Conservation (phyloP, 2,888 invertebrate species). For the Agonopterix heracliana region DNA sequence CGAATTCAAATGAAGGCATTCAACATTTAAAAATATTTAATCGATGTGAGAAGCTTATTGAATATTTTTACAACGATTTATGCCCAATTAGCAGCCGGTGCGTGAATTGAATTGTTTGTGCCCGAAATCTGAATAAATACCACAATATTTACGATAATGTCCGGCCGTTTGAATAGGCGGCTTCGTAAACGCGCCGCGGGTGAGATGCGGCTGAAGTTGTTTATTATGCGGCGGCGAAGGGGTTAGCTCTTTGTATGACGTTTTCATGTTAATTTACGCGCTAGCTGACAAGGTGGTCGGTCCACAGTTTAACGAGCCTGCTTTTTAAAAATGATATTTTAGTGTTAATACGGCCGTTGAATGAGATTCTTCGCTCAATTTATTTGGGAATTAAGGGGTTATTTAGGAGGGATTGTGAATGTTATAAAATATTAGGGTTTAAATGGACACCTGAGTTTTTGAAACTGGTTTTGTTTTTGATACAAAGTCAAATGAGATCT, state of each 20-base stretch:
- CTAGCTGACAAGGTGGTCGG: conserved; percentile 65
- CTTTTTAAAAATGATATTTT: conserved; percentile 58
- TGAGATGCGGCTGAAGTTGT: conserved; percentile 26
- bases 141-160: conserved; percentile 75
- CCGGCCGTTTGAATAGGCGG: conserved; percentile 60
- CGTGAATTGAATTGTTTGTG: conserved; percentile 75
- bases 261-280: conserved; percentile 62
- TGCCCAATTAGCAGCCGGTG: conserved; percentile 70
- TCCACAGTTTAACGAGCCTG: conserved; percentile 22
- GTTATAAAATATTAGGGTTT: conserved; percentile 11
- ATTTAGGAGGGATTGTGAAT: conserved; percentile 24
- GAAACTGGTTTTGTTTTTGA: conserved; percentile 7
- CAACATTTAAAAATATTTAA: conserved; percentile 56
- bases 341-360: conserved; percentile 60
- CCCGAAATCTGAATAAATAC: conserved; percentile 71
- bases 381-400: conserved; percentile 37
- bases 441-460: conserved; percentile 8
- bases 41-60: conserved; percentile 68
- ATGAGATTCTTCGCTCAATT: conserved; percentile 40
- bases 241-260: conserved; percentile 69
- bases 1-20: conserved; percentile 65
- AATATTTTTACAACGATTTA: conserved; percentile 71
- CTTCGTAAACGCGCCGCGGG: conserved; percentile 52
- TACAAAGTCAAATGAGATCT: not conserved
- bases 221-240: conserved; percentile 63